These are phyloP conservation scores for Chrysolina haemoptera DNA, from an alignment of 2,888 invertebrate genomes.

Conservation along the genomic window DNA sequence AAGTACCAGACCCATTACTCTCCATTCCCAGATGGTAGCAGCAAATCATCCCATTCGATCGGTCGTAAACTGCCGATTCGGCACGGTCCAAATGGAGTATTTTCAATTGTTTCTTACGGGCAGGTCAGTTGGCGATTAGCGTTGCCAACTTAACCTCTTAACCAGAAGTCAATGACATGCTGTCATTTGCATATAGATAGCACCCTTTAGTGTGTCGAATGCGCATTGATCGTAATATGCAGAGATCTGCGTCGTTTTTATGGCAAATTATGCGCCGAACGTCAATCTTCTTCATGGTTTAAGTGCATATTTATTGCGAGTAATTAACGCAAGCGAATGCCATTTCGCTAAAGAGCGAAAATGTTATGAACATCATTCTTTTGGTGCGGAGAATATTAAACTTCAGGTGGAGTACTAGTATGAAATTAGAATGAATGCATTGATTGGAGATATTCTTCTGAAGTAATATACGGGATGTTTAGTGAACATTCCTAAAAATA, in stretches of 20 bases:
- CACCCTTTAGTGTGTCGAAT: conserved; percentile 66
- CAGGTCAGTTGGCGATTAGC: conserved; percentile 61
- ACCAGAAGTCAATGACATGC: conserved; percentile 60
- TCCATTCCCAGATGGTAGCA: conserved; percentile 56
- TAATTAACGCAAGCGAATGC: conserved; percentile 62
- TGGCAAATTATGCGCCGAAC: conserved; percentile 58
- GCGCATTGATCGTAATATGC: conserved; percentile 62
- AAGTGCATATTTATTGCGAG: conserved; percentile 65
- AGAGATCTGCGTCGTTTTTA: conserved; percentile 63
- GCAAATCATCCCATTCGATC: conserved; percentile 50
- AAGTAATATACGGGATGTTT: no score
- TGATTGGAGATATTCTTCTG: no score
- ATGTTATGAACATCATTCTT: not conserved
- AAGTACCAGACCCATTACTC: conserved; percentile 44
- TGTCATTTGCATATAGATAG: conserved; percentile 70
- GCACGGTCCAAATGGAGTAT: conserved; percentile 53
- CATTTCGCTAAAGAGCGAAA: not conserved
- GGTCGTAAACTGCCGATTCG: conserved; percentile 57
- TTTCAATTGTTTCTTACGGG: conserved; percentile 58
- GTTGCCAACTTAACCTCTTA: conserved; percentile 67
- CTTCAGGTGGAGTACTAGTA: no score
- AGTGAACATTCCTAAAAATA: no score
- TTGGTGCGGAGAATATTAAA: not conserved
- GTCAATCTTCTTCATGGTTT: conserved; percentile 64
- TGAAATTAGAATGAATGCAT: no score